Conservation (phyloP, 2,888 invertebrate genomes). For the Octonoba sinensis region DNA sequence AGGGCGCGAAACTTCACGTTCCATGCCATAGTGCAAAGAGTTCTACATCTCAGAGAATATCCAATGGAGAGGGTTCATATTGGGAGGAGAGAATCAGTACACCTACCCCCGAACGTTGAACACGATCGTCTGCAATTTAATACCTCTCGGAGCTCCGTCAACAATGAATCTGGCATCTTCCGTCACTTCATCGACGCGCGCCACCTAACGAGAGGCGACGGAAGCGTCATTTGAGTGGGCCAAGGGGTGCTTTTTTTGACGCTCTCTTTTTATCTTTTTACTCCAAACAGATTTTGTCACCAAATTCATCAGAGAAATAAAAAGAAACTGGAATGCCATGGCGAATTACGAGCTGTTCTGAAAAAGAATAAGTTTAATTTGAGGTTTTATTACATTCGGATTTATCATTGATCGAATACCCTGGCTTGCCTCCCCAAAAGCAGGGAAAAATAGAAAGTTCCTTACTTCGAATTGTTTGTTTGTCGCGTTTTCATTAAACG, state of each 20-base stretch:
- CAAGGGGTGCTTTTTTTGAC: constrained; percentile 1
- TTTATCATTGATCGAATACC: no score
- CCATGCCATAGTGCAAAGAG: constrained; percentile 32
- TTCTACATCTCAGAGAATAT: constrained; percentile 38
- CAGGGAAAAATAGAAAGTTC: no score
- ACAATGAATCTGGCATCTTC: constrained; percentile 46
- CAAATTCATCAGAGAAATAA: no score
- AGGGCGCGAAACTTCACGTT: constrained; percentile 31
- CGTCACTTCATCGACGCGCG: constrained; percentile 30
- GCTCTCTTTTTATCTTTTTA: constrained; percentile 2
- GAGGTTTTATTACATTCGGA: no score
- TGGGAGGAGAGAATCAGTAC: constrained; percentile 16
- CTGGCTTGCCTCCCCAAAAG: no score
- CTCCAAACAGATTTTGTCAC: neutral
- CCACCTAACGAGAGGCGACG: constrained; percentile 36
- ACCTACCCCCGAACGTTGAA: constrained; percentile 43
- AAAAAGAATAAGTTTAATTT: no score
- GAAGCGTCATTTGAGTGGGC: constrained; percentile 13
- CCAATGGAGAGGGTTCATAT: constrained; percentile 25
- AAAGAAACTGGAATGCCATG: no score
- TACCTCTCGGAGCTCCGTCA: constrained; percentile 36
- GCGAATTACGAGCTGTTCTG: no score
- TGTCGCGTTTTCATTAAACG: no score
- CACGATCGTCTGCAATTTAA: constrained; percentile 55
- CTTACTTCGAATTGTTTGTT: no score